Evolutionary conservation across 2,888 invertebrate genomes (phyloP), one percentile per base, ranked within the genome.

Genomic region (Tortricodes alternella): DNA sequence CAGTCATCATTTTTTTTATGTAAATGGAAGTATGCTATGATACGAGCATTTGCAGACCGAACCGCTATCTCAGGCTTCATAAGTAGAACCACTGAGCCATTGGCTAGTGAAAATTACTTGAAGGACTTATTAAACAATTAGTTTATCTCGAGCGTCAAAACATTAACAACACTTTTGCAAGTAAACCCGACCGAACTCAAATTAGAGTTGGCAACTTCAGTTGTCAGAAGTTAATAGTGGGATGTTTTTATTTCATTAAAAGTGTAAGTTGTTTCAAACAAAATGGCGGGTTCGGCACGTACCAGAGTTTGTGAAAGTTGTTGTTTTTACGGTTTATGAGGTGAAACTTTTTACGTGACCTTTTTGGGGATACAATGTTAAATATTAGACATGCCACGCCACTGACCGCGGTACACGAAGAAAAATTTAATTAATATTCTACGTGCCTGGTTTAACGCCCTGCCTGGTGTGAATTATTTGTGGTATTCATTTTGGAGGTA

Each of bases 281-380:
- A 46, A 46, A 23, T 29, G 15, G 37, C 2, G 15, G 38, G 29
- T 38, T 11, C 35, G 35, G 41, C 52, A 53, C 38, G 53, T 38
- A 46, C 46, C 9, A 8, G 23, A 46, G 53, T 53, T 41, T 32
- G 21, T 23, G 15, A 49, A 53, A 23, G 34, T 56, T 37, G 32
- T 51, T 46, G 38, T 48, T 37, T 58, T 51, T 37, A 48, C 41
- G 41, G 43, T 50, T 60, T 41, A 48, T 53, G 18, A 48, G 43
- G 51, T 58, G 35, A 23, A 49, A 53, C 46, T 53, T 41, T 32
- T 39, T 29, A 38, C 46, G 16, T 27, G 44, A 15, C 21, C 27
- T 37, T 46, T 46, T 15, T 29, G 52, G 44, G 52, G 46, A 46
- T 46, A 38, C 38, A 39, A 19, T 46, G 44, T 41, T 46, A 44